Evolutionary conservation across 2,888 invertebrate genomes (phyloP).

Genomic region (Sepiola atlantica): DNA sequence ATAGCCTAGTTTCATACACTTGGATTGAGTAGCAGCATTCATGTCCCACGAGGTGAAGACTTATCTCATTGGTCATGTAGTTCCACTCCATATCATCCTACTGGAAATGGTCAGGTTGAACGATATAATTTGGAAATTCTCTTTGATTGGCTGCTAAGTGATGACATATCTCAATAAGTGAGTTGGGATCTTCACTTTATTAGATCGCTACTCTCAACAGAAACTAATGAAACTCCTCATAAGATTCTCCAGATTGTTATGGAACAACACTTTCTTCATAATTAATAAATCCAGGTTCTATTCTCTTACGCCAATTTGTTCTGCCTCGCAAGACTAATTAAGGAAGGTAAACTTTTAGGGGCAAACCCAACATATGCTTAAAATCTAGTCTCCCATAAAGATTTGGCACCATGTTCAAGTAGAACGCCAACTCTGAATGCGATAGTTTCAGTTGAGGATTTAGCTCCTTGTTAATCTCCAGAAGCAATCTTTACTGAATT

Average conservation of each 20-base stretch:
- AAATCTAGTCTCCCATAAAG: too few species aligned
- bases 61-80: neutral
- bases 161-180: neutral
- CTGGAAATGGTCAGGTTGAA: neutral
- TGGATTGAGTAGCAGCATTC: too few species aligned
- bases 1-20: too few species aligned
- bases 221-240: neutral
- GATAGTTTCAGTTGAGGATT: too few species aligned
- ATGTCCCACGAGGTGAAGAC: neutral
- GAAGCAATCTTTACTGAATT: too few species aligned
- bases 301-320: neutral
- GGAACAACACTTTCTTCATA: neutral
- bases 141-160: neutral
- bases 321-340: neutral
- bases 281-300: neutral
- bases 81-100: neutral
- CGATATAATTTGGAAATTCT: neutral
- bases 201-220: neutral
- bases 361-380: neutral
- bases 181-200: neutral
- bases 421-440: too few species aligned
- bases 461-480: too few species aligned
- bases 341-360: neutral
- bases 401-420: too few species aligned
- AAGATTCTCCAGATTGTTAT: neutral